Evolutionary conservation across 2,113 vertebrate genomes (phyloP).

Genomic region (Cololabis saira): DNA sequence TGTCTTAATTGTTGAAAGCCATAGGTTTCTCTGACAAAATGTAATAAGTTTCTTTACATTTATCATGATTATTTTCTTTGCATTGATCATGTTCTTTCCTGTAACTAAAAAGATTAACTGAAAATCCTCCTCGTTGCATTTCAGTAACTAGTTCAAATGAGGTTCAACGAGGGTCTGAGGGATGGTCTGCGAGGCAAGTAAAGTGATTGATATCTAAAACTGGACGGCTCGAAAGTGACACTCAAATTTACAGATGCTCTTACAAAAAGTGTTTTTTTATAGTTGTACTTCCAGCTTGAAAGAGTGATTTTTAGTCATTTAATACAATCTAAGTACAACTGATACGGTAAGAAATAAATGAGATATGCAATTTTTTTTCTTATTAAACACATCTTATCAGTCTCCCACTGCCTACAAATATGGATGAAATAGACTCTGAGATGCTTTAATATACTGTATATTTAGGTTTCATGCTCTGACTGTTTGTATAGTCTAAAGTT

Average conservation of each 20-base stretch:
- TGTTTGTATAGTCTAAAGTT: too few species aligned
- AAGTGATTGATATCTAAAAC: not conserved
- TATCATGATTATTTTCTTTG: too few species aligned
- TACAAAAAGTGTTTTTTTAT: not conserved
- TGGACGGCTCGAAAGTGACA: not conserved
- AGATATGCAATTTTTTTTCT: too few species aligned
- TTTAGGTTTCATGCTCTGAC: not conserved
- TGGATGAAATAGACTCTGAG: not conserved
- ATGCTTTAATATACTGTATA: conserved; percentile 7
- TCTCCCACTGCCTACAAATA: not conserved
- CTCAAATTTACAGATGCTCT: not conserved
- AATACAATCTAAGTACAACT: not conserved
- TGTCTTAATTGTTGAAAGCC: too few species aligned
- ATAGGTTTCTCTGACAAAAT: too few species aligned
- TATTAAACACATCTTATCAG: not conserved
- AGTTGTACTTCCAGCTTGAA: not conserved
- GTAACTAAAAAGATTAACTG: conserved; percentile 1
- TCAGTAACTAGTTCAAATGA: too few species aligned
- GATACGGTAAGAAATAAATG: not conserved
- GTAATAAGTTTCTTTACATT: too few species aligned
- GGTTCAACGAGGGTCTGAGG: too few species aligned
- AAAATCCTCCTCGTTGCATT: too few species aligned
- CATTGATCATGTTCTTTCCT: not conserved
- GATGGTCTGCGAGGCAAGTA: too few species aligned
- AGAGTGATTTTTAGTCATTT: not conserved